A percentile compares a stretch with the other conserved stretches of the same genome.
Evolutionary conservation across 1,140 invertebrate species (phyloP).

Genomic region (Drosophila rhopaloa): DNA sequence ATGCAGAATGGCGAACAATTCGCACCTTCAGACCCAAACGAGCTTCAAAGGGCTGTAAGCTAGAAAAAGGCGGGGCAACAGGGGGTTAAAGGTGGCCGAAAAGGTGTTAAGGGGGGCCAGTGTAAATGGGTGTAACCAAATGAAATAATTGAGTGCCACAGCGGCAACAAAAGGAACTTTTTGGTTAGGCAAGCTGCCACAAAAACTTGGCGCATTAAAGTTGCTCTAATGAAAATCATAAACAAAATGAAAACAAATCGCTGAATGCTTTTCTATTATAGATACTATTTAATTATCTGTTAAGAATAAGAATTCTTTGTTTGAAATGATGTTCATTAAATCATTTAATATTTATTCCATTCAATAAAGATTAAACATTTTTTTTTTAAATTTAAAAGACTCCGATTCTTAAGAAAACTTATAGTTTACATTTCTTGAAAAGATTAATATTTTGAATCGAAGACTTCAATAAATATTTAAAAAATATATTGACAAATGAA

Average conservation of each 20-base stretch:
- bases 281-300: no score
- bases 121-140: slow-evolving; percentile 42
- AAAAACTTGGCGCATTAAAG: neutral
- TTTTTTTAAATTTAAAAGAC: no score
- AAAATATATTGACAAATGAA: no score
- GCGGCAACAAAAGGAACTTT: slow-evolving; percentile 34
- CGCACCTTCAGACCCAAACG: slow-evolving; percentile 63
- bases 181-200: neutral
- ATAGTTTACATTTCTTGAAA: no score
- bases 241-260: neutral
- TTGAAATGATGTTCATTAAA: no score
- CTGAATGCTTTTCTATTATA: no score
- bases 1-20: slow-evolving; percentile 78
- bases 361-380: no score
- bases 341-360: no score
- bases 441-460: no score
- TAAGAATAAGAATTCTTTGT: no score
- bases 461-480: no score
- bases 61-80: slow-evolving; percentile 2
- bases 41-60: slow-evolving; percentile 45
- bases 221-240: neutral
- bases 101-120: neutral
- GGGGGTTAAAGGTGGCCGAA: neutral
- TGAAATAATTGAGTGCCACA: slow-evolving; percentile 74
- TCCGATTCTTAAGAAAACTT: no score